These are phyloP conservation scores for Catostomus latipinnis DNA, from an alignment of 2,797 vertebrate genomes.

Conservation along the genomic window DNA sequence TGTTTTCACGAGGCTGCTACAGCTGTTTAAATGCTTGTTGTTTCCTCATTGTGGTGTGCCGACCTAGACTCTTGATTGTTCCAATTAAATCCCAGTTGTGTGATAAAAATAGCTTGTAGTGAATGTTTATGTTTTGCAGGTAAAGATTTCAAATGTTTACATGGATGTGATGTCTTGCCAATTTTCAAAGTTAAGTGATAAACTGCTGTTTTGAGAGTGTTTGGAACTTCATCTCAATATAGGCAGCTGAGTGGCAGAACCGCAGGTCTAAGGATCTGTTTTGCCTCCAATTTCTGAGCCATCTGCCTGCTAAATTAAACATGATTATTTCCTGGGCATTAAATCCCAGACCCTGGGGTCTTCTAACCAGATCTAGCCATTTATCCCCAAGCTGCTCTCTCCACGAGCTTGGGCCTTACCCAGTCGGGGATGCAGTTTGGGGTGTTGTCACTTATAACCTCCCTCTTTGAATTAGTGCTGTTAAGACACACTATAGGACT, in stretches of 20 bases:
- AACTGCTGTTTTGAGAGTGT: background rate
- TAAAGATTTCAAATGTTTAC: constrained; percentile 60
- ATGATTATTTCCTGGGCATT: constrained; percentile 83
- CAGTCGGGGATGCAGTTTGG: constrained; percentile 18
- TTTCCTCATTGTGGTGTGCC: constrained; percentile 31
- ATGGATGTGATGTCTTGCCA: constrained; percentile 54
- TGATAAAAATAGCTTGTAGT: constrained; percentile 23
- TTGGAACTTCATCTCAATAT: constrained; percentile 58
- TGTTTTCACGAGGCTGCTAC: constrained; percentile 46
- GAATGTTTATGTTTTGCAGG: constrained; percentile 28
- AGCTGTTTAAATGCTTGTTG: constrained; percentile 47
- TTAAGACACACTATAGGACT: constrained; percentile 75
- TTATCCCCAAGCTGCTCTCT: constrained; percentile 75
- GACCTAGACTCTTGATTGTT: constrained; percentile 24
- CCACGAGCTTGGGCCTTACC: constrained; percentile 51
- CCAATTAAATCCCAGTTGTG: constrained; percentile 47
- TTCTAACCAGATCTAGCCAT: constrained; percentile 74
- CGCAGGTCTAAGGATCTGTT: constrained; percentile 63
- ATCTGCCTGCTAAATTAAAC: constrained; percentile 86
- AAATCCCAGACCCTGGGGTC: constrained; percentile 75
- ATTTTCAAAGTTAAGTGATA: constrained; percentile 37
- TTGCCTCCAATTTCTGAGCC: constrained; percentile 67
- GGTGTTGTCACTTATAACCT: constrained; percentile 70
- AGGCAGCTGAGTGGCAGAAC: constrained; percentile 72
- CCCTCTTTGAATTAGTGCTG: constrained; percentile 74